Percentiles rank a stretch among this genome's conserved stretches.
Conservation (phyloP, 2,888 invertebrate genomes). For the Hirudinaria manillensis region DNA sequence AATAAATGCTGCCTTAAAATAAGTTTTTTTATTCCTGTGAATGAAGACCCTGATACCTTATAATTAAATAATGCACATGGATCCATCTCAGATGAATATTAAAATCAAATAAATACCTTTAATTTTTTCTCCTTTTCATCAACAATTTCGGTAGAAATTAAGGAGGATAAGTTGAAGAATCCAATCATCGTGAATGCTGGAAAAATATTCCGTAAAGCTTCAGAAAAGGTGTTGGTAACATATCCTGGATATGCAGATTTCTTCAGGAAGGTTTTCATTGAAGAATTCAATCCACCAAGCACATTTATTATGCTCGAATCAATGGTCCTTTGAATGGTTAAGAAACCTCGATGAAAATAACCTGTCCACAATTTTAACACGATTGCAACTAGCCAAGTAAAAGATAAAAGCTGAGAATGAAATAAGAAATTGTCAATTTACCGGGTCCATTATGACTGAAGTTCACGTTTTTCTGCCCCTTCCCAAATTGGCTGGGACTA, state of each 20-base stretch:
- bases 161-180: slow-evolving; percentile 72
- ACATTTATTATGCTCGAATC: slow-evolving; percentile 54
- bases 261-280: slow-evolving; percentile 54
- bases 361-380: slow-evolving; percentile 51
- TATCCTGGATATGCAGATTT: slow-evolving; percentile 70
- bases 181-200: slow-evolving; percentile 72
- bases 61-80: no score
- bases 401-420: no score
- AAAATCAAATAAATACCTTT: slow-evolving; percentile 58
- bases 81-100: no score
- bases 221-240: slow-evolving; percentile 64
- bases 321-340: slow-evolving; percentile 62
- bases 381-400: no score
- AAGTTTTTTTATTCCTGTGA: no score
- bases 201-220: slow-evolving; percentile 63
- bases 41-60: no score
- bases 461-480: no score
- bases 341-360: slow-evolving; percentile 64
- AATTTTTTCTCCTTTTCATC: slow-evolving; percentile 69
- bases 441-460: no score
- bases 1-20: no score
- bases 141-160: slow-evolving; percentile 67
- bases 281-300: slow-evolving; percentile 29
- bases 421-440: no score
- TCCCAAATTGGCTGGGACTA: no score